A percentile compares a stretch with the other conserved stretches of the same genome.
Conservation (phyloP, 2,113 vertebrate genomes). For the Okapia johnstoni region DNA sequence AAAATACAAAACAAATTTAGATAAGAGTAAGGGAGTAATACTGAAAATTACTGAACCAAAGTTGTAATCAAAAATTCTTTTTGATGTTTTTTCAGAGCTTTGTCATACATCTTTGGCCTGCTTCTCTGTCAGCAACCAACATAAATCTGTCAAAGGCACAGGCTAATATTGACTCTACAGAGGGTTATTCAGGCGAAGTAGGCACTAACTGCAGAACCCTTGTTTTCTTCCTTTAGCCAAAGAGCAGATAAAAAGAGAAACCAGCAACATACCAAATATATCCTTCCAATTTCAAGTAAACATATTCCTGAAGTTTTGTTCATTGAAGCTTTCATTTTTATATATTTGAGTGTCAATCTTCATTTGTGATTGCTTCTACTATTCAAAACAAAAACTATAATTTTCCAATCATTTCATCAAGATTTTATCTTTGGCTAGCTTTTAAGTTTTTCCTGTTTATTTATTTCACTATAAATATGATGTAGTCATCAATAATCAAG, state of each 20-base stretch:
- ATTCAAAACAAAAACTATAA: slow-evolving; percentile 31
- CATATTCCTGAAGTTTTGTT: neutral
- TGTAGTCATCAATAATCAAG: neutral
- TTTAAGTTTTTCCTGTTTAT: neutral
- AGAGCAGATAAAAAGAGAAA: slow-evolving; percentile 11
- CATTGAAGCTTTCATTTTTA: neutral
- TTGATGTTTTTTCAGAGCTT: neutral
- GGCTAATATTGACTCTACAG: neutral
- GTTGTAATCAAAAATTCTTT: slow-evolving; percentile 5
- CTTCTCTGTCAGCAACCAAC: neutral
- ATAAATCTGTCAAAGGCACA: neutral
- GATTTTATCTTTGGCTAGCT: slow-evolving; percentile 29
- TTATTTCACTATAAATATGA: slow-evolving; percentile 8
- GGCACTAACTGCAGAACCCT: neutral
- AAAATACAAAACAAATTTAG: slow-evolving; percentile 28
- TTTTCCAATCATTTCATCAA: slow-evolving; percentile 25
- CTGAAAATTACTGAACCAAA: slow-evolving; percentile 8
- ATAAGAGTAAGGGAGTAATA: neutral
- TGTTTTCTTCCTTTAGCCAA: neutral
- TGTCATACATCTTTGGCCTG: slow-evolving; percentile 18
- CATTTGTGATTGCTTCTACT: neutral
- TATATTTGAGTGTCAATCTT: slow-evolving; percentile 20
- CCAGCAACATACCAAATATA: neutral
- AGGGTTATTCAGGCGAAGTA: neutral
- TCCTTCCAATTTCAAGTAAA: slow-evolving; percentile 19